These are phyloP conservation scores for Melinaea menophilus DNA, from an alignment of 2,888 invertebrate species.

Conservation along the genomic window DNA sequence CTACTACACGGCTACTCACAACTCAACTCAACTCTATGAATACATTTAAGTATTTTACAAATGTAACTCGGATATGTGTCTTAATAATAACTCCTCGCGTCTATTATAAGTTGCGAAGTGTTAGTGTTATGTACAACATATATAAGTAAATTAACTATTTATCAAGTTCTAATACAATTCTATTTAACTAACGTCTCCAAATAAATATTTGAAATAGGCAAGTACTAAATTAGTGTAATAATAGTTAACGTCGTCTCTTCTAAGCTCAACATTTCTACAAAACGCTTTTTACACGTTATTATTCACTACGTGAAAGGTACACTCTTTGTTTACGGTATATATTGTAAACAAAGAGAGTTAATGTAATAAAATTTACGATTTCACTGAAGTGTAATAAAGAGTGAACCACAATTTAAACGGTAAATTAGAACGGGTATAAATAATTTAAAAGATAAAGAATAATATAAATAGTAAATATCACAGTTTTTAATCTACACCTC, in stretches of 20 bases:
- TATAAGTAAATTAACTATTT: neutral
- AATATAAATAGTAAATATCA: conserved; percentile 25
- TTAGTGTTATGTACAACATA: neutral
- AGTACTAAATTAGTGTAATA: neutral
- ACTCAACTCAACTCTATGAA: neutral
- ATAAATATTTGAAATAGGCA: neutral
- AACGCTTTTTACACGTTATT: neutral
- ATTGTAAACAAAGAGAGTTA: too few relatives aligned
- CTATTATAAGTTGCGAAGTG: neutral
- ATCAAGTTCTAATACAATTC: neutral
- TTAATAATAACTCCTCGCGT: neutral
- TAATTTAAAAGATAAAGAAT: neutral
- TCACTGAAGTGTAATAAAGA: neutral
- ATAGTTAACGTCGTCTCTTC: neutral
- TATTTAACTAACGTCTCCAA: neutral
- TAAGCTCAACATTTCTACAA: conserved; percentile 4
- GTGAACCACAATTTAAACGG: neutral
- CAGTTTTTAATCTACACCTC: conserved; percentile 26
- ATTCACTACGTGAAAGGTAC: neutral
- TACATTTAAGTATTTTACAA: too few relatives aligned
- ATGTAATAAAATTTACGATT: too few relatives aligned
- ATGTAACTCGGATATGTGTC: conserved; percentile 1
- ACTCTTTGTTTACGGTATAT: neutral
- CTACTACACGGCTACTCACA: neutral
- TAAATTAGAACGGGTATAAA: neutral